These are phyloP conservation scores for Andricus curvator DNA, from an alignment of 2,888 invertebrate genomes.

Conservation along the genomic window DNA sequence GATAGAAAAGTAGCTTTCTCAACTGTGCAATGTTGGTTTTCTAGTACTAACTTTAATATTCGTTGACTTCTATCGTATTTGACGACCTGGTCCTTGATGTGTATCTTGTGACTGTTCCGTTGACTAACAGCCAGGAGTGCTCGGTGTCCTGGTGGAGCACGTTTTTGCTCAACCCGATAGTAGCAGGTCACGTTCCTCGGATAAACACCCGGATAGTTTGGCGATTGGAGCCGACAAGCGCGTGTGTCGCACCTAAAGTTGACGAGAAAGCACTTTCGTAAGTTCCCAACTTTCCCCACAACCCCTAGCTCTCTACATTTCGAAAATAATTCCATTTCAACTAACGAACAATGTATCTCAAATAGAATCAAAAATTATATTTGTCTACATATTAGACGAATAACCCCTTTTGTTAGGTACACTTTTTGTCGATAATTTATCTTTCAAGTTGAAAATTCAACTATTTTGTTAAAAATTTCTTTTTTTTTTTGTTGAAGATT, in stretches of 20 bases:
- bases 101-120: conserved; percentile 88
- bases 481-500: too few species aligned
- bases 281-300: conserved; percentile 2
- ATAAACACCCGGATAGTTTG: conserved; percentile 94
- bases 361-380: neutral
- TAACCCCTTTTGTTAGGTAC: too few species aligned
- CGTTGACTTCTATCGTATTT: conserved; percentile 88
- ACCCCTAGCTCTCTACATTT: neutral
- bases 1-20: neutral
- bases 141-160: conserved; percentile 85
- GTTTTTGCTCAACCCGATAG: conserved; percentile 84
- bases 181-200: conserved; percentile 92
- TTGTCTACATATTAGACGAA: too few species aligned
- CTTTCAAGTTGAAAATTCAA: too few species aligned
- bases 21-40: conserved; percentile 1
- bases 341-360: neutral
- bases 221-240: conserved; percentile 89
- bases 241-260: conserved; percentile 83
- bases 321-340: conserved; percentile 13
- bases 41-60: conserved; percentile 82
- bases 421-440: too few species aligned
- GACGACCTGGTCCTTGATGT: conserved; percentile 88
- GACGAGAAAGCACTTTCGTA: conserved; percentile 31
- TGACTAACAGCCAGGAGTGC: conserved; percentile 88
- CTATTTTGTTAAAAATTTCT: too few species aligned